Base-by-base conservation (phyloP, 2,113 vertebrate genomes). In the Oncorhynchus keta region DNA sequence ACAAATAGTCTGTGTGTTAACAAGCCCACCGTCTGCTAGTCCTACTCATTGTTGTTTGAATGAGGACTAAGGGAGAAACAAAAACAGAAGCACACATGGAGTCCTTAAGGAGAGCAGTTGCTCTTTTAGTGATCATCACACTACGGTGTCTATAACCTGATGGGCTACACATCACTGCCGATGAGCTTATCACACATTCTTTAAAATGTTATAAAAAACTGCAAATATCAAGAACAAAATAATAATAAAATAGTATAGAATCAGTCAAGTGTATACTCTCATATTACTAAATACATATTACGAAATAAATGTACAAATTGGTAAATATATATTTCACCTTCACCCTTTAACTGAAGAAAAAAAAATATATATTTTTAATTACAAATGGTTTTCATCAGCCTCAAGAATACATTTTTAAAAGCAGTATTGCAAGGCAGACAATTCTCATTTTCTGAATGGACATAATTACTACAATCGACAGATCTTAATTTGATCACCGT, bases 1-100 rank as follows among this genome's bases (percentile, higher is more conserved):
- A 87, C 85, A 86, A 87, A 89, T 81, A 55, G 87, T 84, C 78
- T 73, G 79, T 84, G 87, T 88, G 91, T 91, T 90, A 92, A 92
- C 89, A 90, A 91, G 90, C 78, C 79, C 83, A 82, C 87, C 83
- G 81, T 87, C 86, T 87, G 86, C 88, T 83, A 86, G 86, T 89
- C 83, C 72, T 69, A 88, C 76, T 89, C 86, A 88, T 88, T 92
- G 91, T 90, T 82, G 89, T 83, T 71, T 88, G 80, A 93, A 92
- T 87, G 84, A 84, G 80, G 67, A 80, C 87, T 90, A 91, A 92
- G 88, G 83, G 84, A 86, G 83, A 90, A 81, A 91, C 87, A 91
- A 89, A 89, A 89, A 85, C 85, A 86, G 72, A 71, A 39, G 59
- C 39, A 45, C 32, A 45, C 59, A 48, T 3, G 39, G 71, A 80